Conservation (phyloP, 64 coral and sea anemone species). For the Trachythela sp. region DNA sequence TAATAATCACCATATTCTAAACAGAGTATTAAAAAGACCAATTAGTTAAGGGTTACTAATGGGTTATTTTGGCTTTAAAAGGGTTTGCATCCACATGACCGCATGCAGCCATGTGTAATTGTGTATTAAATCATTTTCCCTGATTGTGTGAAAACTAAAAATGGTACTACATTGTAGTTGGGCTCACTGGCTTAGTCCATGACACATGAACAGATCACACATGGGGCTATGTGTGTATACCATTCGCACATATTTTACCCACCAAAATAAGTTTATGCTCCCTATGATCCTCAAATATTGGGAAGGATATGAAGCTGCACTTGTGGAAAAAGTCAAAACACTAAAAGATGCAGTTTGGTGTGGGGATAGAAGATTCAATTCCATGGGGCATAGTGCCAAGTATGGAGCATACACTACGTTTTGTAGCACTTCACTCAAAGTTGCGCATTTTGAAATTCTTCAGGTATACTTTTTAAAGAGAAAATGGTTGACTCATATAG, state of each 20-base stretch:
- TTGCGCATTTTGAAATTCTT: background rate
- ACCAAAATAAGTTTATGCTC: conserved; percentile 34
- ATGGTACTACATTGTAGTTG: background rate
- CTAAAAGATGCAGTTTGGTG: conserved; percentile 4
- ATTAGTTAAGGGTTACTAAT: background rate
- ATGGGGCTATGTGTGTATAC: conserved; percentile 39
- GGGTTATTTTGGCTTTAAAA: background rate
- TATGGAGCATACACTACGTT: conserved; percentile 38
- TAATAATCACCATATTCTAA: background rate
- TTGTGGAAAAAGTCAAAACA: background rate
- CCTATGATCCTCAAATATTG: conserved; percentile 27
- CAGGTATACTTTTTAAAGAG: background rate
- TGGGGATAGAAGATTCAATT: conserved; percentile 28
- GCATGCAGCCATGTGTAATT: background rate
- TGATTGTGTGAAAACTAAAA: too few relatives aligned
- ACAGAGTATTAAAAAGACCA: background rate
- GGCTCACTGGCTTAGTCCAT: background rate
- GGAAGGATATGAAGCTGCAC: background rate
- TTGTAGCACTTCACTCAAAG: background rate
- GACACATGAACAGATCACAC: background rate
- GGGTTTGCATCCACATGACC: background rate
- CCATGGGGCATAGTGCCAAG: conserved; percentile 26
- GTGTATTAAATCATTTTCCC: background rate
- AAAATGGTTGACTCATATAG: background rate
- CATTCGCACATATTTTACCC: conserved; percentile 27